Evolutionary conservation across 1,140 invertebrate genomes (phyloP).

Genomic region (Stegodyphus dumicola): DNA sequence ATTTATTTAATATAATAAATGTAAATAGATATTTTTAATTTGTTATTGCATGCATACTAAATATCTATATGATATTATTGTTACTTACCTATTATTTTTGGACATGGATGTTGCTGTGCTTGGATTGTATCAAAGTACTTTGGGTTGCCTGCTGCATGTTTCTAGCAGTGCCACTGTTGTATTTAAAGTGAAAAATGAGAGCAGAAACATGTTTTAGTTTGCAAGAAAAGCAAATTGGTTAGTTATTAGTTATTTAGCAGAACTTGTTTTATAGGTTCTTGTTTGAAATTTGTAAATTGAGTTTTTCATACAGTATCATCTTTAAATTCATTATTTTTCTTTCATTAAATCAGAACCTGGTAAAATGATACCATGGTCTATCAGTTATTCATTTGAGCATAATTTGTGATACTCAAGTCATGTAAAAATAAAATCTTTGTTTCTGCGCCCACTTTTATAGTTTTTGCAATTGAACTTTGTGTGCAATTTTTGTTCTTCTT

Average conservation of each 20-base stretch:
- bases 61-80: no score
- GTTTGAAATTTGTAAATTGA: background rate
- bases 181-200: conserved; percentile 16
- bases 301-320: background rate
- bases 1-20: no score
- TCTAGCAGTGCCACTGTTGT: conserved; percentile 6
- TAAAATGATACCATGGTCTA: background rate
- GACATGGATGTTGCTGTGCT: no score
- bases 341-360: background rate
- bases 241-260: conserved; percentile 4
- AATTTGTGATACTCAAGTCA: background rate
- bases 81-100: no score
- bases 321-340: background rate
- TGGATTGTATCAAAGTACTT: background rate
- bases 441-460: conserved; percentile 14
- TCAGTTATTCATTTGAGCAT: background rate
- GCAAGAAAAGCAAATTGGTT: background rate
- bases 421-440: conserved; percentile 25
- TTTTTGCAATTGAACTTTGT: background rate
- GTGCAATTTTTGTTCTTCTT: background rate
- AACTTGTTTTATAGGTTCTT: background rate
- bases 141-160: background rate
- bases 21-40: no score
- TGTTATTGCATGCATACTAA: no score
- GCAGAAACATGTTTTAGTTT: conserved; percentile 24